Percentiles rank a stretch among this genome's conserved stretches.
These are phyloP conservation scores for Eulemur albifrons DNA, from an alignment of 2,797 vertebrate genomes.

Conservation along the genomic window DNA sequence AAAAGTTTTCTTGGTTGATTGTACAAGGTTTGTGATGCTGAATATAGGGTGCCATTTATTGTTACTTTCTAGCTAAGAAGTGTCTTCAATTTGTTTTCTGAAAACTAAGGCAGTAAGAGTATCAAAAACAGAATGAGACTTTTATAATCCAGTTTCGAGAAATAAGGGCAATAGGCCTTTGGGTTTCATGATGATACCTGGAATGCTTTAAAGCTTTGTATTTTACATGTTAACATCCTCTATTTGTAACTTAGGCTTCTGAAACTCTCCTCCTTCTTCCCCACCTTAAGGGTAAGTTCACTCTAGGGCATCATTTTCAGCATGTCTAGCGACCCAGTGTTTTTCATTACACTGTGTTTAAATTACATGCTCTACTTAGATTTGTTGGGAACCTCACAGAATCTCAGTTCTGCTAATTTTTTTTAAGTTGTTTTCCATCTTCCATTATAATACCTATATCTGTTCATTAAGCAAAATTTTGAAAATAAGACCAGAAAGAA, in stretches of 20 bases:
- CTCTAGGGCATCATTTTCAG: constrained; percentile 50
- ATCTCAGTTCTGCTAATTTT: constrained; percentile 31
- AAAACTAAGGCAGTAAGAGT: not conserved
- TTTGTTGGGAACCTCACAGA: constrained; percentile 47
- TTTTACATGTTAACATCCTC: not conserved
- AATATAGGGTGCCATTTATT: not conserved
- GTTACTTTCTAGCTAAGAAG: not conserved
- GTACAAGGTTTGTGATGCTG: not conserved
- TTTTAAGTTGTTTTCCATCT: not conserved
- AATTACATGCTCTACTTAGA: constrained; percentile 47
- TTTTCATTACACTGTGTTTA: constrained; percentile 57
- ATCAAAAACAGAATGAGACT: not conserved
- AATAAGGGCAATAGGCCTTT: not conserved
- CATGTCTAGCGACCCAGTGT: constrained; percentile 24
- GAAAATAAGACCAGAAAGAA: constrained; percentile 16
- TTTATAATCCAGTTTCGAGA: constrained; percentile 8
- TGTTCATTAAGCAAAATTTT: constrained; percentile 1
- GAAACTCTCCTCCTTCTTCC: constrained; percentile 11
- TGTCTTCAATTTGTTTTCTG: not conserved
- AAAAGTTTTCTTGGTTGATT: not conserved
- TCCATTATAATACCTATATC: not conserved
- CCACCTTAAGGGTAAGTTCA: not conserved
- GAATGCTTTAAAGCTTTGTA: not conserved
- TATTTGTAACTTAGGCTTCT: constrained; percentile 15
- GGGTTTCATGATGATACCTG: not conserved